Evolutionary conservation across 2,797 vertebrate species (phyloP).

Genomic region (Graptemys geographica): DNA sequence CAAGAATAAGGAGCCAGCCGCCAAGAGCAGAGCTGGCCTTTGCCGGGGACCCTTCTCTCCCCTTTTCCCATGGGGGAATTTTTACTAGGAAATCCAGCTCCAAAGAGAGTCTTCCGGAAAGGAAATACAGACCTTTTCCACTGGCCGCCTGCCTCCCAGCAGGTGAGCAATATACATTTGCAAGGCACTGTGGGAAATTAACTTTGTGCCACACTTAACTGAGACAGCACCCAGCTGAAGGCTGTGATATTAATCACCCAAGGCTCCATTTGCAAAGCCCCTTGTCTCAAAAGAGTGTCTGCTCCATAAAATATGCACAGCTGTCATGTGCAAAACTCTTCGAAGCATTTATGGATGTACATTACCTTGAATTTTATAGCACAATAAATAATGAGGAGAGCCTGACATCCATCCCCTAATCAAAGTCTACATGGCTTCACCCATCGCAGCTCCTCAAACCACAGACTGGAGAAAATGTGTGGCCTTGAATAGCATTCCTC

Average conservation of each 20-base stretch:
- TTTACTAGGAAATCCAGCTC: background rate
- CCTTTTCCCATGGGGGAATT: background rate
- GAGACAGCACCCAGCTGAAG: background rate
- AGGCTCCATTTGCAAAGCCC: background rate
- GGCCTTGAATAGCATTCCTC: rapidly evolving
- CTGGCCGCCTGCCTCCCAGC: background rate
- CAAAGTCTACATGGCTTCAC: rapidly evolving
- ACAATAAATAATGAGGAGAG: background rate
- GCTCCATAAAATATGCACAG: background rate
- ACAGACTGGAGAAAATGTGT: background rate
- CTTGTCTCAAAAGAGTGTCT: background rate
- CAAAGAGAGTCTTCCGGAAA: background rate
- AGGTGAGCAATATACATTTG: rapidly evolving
- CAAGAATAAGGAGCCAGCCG: background rate
- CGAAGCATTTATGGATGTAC: background rate
- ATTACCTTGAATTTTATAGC: background rate
- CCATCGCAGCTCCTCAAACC: rapidly evolving
- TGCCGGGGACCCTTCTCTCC: background rate
- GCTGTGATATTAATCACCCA: slow-evolving; percentile 30
- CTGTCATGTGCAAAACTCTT: background rate
- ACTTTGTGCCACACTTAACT: rapidly evolving
- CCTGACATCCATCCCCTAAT: background rate
- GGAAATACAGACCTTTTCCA: background rate
- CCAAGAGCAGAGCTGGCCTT: background rate
- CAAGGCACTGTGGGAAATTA: rapidly evolving